These are phyloP conservation scores for Fulmarus glacialis DNA, from an alignment of 2,113 vertebrate genomes.

Conservation along the genomic window DNA sequence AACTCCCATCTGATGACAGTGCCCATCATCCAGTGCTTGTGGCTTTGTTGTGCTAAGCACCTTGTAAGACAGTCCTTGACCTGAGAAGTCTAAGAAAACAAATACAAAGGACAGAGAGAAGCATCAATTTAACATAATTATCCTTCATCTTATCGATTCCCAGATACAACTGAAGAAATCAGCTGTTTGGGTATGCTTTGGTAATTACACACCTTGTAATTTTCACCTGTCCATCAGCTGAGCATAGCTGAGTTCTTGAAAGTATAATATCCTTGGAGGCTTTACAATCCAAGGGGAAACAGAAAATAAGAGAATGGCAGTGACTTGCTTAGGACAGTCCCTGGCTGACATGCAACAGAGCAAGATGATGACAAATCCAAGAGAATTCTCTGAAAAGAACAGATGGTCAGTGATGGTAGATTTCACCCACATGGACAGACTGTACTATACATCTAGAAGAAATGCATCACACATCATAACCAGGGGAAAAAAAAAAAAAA, in stretches of 20 bases:
- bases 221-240: not conserved
- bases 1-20: not conserved
- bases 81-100: not conserved
- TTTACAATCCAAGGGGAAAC: not conserved
- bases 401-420: not conserved
- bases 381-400: not conserved
- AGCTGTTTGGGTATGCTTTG: not conserved
- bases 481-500: not conserved
- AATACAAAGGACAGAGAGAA: not conserved
- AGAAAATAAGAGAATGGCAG: not conserved
- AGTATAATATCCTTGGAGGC: not conserved
- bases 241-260: not conserved
- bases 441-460: not conserved
- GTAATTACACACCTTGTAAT: not conserved
- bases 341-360: not conserved
- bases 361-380: not conserved
- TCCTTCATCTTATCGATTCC: not conserved
- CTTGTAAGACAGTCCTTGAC: not conserved
- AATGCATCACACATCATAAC: not conserved
- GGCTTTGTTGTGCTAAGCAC: not conserved
- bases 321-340: not conserved
- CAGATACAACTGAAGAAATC: not conserved
- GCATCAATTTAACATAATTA: not conserved
- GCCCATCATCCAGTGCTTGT: not conserved
- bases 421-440: not conserved